Percentiles rank a stretch among this genome's conserved stretches.
Conservation (phyloP, 2,797 vertebrate genomes). For the Lophotriccus pileatus region DNA sequence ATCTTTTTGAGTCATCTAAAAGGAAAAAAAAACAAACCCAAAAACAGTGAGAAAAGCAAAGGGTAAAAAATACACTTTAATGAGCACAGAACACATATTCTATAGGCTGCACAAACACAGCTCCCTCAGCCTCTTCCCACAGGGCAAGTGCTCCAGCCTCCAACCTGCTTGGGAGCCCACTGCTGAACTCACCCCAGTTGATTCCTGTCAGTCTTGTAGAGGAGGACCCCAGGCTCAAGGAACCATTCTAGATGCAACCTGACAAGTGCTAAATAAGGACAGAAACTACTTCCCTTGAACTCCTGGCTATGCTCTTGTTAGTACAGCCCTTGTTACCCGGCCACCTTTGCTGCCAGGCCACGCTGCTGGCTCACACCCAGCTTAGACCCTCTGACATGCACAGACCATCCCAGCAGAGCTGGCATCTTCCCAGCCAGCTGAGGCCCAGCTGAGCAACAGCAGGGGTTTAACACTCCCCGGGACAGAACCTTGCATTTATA, state of each 20-base stretch:
- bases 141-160: background rate
- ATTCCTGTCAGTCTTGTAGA: background rate
- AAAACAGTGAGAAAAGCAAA: background rate
- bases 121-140: background rate
- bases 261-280: background rate
- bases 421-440: background rate
- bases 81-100: background rate
- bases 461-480: background rate
- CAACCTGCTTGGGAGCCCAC: background rate
- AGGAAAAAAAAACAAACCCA: background rate
- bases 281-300: background rate
- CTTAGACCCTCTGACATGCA: background rate
- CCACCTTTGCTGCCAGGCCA: background rate
- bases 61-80: background rate
- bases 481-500: background rate
- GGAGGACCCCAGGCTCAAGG: background rate
- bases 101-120: background rate
- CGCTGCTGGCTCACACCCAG: background rate
- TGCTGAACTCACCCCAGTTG: background rate
- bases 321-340: background rate
- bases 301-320: background rate
- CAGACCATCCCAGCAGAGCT: background rate
- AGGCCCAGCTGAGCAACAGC: background rate
- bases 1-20: conserved; percentile 98
- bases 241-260: background rate